phyloP scores from a whole-genome alignment of 2,888 invertebrate species.

The Chalcosyrphus nemorum region DNA sequence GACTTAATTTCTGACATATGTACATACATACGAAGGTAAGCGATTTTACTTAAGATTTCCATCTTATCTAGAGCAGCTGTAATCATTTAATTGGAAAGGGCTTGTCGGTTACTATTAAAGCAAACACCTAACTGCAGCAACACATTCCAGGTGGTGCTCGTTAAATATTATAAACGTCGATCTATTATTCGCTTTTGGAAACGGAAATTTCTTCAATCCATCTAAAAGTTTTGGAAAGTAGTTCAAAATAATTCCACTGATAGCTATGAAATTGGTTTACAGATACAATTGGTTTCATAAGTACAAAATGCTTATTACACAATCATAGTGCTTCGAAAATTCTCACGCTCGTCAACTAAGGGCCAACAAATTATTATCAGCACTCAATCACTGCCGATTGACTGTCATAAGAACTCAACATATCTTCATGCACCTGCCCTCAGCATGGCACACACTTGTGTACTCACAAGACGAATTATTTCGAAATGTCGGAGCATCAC shows the following conservation, averaged over 20 bases:
- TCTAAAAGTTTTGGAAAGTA: neutral
- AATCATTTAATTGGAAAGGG: too few relatives aligned
- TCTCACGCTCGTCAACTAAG: neutral
- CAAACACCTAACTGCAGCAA: too few relatives aligned
- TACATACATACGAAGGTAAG: too few relatives aligned
- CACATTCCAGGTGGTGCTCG: too few relatives aligned
- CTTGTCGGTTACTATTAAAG: too few relatives aligned
- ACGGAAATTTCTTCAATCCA: neutral
- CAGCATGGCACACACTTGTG: neutral
- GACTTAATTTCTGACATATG: too few relatives aligned
- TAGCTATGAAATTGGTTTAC: neutral
- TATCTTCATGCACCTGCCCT: neutral
- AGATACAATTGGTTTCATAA: neutral
- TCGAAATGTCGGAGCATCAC: slow-evolving; percentile 21
- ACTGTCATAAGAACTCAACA: slow-evolving; percentile 13
- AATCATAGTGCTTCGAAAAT: neutral
- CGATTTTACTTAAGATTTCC: too few relatives aligned
- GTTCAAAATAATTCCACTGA: neutral
- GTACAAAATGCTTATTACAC: neutral
- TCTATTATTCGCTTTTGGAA: too few relatives aligned
- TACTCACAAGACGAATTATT: neutral
- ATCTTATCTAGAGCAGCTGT: too few relatives aligned
- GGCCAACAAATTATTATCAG: neutral
- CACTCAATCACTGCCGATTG: neutral
- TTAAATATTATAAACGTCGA: too few relatives aligned